Conservation (phyloP, 2,888 invertebrate genomes). For the Melipona beecheii region DNA sequence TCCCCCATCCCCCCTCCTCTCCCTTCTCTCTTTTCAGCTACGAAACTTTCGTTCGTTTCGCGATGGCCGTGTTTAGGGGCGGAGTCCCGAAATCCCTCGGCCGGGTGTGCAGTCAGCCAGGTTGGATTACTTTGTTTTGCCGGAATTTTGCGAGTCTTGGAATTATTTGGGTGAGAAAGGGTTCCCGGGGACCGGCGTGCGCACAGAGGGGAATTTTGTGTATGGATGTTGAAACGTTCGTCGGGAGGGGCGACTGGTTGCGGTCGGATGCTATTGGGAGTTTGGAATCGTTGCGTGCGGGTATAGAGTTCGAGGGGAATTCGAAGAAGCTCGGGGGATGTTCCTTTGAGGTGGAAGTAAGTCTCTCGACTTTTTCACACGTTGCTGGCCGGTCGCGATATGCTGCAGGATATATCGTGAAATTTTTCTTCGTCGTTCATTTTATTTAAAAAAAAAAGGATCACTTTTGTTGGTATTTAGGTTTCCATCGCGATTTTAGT, state of each 20-base stretch:
- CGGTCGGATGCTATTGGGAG: neutral
- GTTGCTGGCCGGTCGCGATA: no score
- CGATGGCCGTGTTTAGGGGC: neutral
- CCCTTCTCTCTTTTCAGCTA: no score
- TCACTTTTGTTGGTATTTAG: no score
- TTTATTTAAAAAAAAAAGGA: no score
- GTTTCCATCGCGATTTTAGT: no score
- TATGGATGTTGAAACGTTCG: neutral
- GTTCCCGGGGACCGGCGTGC: neutral
- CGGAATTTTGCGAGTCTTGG: neutral
- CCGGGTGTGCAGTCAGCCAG: neutral
- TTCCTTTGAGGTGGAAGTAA: no score
- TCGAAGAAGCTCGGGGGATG: neutral
- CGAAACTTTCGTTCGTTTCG: neutral
- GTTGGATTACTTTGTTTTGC: neutral
- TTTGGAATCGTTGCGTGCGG: neutral
- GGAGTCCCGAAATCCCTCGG: neutral
- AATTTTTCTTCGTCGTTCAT: no score
- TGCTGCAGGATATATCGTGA: no score
- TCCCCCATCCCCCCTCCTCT: no score
- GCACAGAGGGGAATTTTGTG: neutral
- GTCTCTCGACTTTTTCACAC: no score
- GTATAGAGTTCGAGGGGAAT: neutral
- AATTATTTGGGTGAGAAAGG: no score
- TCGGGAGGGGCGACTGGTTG: neutral